phyloP scores from a whole-genome alignment of 2,797 vertebrate genomes.

The Muraenolepis orangiensis region DNA sequence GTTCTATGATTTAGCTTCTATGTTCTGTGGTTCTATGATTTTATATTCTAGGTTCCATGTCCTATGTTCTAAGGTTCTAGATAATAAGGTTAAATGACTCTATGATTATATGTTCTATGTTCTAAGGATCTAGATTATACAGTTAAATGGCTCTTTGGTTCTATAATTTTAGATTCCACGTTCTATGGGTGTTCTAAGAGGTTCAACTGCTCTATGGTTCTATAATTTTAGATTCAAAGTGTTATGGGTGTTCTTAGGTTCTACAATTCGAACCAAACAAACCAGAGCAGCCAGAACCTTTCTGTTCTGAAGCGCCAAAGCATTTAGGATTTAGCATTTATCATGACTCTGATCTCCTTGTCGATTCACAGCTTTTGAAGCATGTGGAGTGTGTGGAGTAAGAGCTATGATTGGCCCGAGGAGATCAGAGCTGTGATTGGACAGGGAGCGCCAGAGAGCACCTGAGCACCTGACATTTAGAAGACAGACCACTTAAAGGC shows the following conservation, averaged over 20 bases:
- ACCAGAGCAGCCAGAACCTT: not conserved
- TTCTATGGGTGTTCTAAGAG: not conserved
- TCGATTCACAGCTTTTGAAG: too few species aligned
- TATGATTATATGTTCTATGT: not conserved
- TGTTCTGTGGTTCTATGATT: not conserved
- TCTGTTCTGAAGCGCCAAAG: too few species aligned
- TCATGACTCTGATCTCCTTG: not conserved
- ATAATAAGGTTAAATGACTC: too few species aligned
- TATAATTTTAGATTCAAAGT: not conserved
- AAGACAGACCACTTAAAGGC: constrained; percentile 14
- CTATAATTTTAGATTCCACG: not conserved
- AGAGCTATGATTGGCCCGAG: constrained; percentile 5
- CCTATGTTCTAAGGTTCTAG: not conserved
- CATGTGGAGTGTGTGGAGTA: not conserved
- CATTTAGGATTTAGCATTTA: too few species aligned
- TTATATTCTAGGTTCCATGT: not conserved
- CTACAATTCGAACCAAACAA: not conserved
- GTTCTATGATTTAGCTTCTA: too few species aligned
- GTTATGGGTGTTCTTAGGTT: not conserved
- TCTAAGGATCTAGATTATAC: not conserved
- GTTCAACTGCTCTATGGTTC: too few species aligned
- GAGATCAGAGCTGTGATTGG: constrained; percentile 6
- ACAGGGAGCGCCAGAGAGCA: constrained; percentile 17
- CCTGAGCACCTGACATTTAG: constrained; percentile 23
- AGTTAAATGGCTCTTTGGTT: too few species aligned